These are phyloP conservation scores for Sphaerodactylus townsendi DNA, from an alignment of 2,113 vertebrate genomes.

Conservation along the genomic window DNA sequence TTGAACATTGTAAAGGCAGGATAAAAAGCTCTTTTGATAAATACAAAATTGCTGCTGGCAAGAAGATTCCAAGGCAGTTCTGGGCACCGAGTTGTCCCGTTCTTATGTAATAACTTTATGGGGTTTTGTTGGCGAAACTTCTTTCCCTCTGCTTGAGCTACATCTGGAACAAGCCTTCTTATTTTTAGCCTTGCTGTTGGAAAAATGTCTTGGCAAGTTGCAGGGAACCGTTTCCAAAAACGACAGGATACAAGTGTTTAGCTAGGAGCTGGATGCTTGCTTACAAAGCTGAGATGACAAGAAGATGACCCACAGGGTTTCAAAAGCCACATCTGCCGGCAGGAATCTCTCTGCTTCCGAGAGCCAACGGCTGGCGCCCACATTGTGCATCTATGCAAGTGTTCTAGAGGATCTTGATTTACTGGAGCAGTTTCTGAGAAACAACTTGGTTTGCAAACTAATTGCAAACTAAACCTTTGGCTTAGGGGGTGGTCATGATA, in stretches of 20 bases:
- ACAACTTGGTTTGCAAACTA: too few species aligned
- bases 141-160: neutral
- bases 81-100: neutral
- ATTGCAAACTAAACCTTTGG: neutral
- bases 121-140: neutral
- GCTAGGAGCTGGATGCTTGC: neutral
- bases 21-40: neutral
- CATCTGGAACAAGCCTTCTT: slow-evolving; percentile 3
- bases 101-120: neutral
- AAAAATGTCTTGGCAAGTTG: neutral
- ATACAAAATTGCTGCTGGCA: neutral
- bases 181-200: slow-evolving; percentile 7
- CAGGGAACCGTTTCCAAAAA: neutral
- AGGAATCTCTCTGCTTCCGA: neutral
- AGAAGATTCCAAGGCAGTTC: neutral
- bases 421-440: neutral
- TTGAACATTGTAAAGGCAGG: neutral
- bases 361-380: neutral
- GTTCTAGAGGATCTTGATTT: neutral
- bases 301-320: neutral
- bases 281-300: neutral
- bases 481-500: neutral
- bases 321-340: neutral
- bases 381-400: neutral
- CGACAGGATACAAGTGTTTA: neutral